A percentile compares a stretch with the other conserved stretches of the same genome.
These are phyloP conservation scores for Brachionus rubens DNA, from an alignment of 1,140 invertebrate species.

Conservation along the genomic window DNA sequence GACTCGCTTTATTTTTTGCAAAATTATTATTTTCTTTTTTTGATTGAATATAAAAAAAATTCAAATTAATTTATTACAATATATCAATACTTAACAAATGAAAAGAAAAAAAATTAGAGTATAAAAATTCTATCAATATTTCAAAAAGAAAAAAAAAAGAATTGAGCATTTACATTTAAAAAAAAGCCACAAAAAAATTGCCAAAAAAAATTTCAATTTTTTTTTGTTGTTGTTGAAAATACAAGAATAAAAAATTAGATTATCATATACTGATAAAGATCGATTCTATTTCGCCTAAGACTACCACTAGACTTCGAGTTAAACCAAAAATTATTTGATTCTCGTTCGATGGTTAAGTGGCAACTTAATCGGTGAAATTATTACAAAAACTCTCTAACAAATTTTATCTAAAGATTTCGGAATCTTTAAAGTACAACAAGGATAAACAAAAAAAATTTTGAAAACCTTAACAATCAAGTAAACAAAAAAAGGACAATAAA, in stretches of 20 bases:
- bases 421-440: constrained; percentile 2
- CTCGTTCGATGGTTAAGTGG: constrained; percentile 1
- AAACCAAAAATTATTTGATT: neutral
- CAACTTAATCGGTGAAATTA: neutral
- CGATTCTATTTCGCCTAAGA: too few species aligned
- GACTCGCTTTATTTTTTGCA: constrained; percentile 25
- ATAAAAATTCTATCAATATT: constrained; percentile 38
- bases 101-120: neutral
- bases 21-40: neutral
- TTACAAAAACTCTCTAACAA: neutral
- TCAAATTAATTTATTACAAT: constrained; percentile 36
- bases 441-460: constrained; percentile 9
- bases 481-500: neutral
- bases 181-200: constrained; percentile 37
- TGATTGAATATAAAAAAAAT: constrained; percentile 7
- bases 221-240: too few species aligned
- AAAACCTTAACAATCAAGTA: constrained; percentile 24
- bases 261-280: too few species aligned
- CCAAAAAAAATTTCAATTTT: neutral
- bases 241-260: constrained; percentile 14
- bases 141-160: neutral
- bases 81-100: constrained; percentile 23
- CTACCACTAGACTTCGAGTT: too few species aligned
- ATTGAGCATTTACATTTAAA: neutral
- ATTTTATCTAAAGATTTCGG: neutral